Conservation (phyloP, 2,113 vertebrate genomes). For the Sardina pilchardus region DNA sequence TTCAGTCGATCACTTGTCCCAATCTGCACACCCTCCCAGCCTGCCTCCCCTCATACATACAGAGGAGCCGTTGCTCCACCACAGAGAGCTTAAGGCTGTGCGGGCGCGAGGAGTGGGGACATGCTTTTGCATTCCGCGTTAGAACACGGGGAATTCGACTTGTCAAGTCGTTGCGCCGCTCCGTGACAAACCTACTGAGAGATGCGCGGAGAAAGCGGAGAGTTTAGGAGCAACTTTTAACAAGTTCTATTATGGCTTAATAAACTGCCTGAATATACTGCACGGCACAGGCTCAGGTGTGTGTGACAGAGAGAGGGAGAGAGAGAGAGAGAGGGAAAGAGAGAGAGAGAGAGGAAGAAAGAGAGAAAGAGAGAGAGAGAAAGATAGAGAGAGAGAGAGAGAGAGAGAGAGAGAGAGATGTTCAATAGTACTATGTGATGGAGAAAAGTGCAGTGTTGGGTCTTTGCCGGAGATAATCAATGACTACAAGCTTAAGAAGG, state of each 20-base stretch:
- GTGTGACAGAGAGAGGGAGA: conserved; percentile 11
- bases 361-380: neutral
- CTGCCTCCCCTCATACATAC: neutral
- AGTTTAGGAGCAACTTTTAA: neutral
- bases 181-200: neutral
- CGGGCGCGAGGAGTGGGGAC: too few species aligned
- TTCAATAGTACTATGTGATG: neutral
- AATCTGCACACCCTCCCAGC: neutral
- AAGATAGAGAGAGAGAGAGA: neutral
- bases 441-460: neutral
- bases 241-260: neutral
- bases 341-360: neutral
- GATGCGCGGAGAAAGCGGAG: neutral
- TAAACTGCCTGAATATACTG: neutral
- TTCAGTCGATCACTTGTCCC: neutral
- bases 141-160: neutral
- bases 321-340: neutral
- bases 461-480: neutral
- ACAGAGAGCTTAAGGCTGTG: too few species aligned
- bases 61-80: neutral
- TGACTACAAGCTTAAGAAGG: neutral
- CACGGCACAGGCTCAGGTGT: neutral
- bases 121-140: neutral
- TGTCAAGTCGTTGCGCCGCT: neutral
- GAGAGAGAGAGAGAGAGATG: neutral